Conservation (phyloP, 2,888 invertebrate species). For the Cheiracanthium punctorium region DNA sequence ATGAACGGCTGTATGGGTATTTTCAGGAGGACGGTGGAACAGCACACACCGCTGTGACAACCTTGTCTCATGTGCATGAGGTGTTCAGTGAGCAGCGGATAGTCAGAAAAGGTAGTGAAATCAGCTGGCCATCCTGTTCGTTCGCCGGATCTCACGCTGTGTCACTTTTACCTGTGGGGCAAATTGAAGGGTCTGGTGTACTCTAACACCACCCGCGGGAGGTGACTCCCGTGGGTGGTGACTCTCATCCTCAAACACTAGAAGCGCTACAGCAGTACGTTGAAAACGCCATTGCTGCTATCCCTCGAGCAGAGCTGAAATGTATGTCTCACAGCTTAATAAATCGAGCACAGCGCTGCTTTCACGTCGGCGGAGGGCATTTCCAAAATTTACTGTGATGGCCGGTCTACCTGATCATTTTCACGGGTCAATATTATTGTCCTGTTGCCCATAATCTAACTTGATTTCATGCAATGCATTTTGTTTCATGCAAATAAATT, state of each 20-base stretch:
- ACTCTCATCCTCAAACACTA: neutral
- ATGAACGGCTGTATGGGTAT: neutral
- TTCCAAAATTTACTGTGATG: neutral
- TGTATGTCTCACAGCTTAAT: too few relatives aligned
- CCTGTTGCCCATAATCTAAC: too few relatives aligned
- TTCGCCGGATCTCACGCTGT: neutral
- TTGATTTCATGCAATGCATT: too few relatives aligned
- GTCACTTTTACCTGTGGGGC: slow-evolving; percentile 5
- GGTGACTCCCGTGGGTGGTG: too few relatives aligned
- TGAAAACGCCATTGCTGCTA: neutral
- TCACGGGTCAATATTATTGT: too few relatives aligned
- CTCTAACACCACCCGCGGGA: too few relatives aligned
- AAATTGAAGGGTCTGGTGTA: neutral
- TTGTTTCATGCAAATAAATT: too few relatives aligned
- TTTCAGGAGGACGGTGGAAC: neutral
- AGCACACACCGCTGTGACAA: neutral
- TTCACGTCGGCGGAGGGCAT: too few relatives aligned
- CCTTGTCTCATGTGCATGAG: neutral
- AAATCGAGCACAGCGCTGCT: too few relatives aligned
- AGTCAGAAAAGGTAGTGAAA: neutral
- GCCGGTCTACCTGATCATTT: neutral
- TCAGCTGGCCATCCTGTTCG: neutral
- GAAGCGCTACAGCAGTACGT: neutral
- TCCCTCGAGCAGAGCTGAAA: too few relatives aligned
- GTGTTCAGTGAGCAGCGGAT: neutral